phyloP scores from a whole-genome alignment of 2,888 invertebrate species.

The Hipparchia sbordonii region DNA sequence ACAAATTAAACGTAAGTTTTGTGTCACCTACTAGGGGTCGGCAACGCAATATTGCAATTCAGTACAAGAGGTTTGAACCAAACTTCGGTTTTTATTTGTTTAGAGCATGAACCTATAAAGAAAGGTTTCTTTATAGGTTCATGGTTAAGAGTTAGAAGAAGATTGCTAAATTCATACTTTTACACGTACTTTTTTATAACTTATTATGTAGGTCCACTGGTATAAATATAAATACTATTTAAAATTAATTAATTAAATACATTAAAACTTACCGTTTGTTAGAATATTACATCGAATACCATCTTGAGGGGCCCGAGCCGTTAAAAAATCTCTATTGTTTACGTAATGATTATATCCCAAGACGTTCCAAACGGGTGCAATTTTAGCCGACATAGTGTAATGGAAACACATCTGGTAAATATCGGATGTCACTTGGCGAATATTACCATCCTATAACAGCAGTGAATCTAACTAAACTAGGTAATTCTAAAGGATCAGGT shows the following conservation, averaged over 20 bases:
- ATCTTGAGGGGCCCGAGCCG: constrained; percentile 57
- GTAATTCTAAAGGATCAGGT: too few species aligned
- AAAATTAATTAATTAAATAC: not conserved
- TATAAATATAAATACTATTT: not conserved
- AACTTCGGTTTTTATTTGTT: too few species aligned
- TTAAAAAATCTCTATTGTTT: constrained; percentile 71
- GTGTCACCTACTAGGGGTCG: too few species aligned
- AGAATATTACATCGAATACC: constrained; percentile 51
- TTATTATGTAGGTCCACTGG: not conserved
- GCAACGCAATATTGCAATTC: too few species aligned
- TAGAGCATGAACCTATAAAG: too few species aligned
- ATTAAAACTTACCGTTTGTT: constrained; percentile 19
- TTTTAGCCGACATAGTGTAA: constrained; percentile 70
- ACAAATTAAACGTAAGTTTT: too few species aligned
- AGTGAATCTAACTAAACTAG: not conserved
- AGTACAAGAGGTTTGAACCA: too few species aligned
- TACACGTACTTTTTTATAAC: too few species aligned
- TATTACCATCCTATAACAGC: constrained; percentile 57
- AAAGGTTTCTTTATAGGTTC: too few species aligned
- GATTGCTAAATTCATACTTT: too few species aligned
- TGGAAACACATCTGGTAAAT: constrained; percentile 66
- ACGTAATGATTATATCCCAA: constrained; percentile 63
- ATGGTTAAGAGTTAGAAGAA: too few species aligned
- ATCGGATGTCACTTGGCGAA: constrained; percentile 55
- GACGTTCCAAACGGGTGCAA: constrained; percentile 70